These are phyloP conservation scores for Aplysia californica DNA, from an alignment of 1,140 invertebrate genomes.

Conservation along the genomic window DNA sequence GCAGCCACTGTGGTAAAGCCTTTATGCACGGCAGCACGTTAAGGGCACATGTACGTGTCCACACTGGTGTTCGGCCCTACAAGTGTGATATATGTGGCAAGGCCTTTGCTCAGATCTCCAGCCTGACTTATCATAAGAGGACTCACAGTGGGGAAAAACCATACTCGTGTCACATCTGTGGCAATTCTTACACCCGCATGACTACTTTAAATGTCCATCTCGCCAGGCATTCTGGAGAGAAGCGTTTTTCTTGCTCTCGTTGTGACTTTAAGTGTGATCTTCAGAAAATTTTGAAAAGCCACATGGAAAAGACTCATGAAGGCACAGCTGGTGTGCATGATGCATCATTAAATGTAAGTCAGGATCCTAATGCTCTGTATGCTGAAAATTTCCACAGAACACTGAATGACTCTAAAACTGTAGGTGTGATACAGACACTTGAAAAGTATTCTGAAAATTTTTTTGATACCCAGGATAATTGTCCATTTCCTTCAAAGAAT, in stretches of 20 bases:
- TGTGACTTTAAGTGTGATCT: constrained; percentile 23
- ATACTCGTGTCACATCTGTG: constrained; percentile 33
- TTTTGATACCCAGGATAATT: neutral
- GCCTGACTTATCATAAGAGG: constrained; percentile 27
- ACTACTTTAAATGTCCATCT: constrained; percentile 29
- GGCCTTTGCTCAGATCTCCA: constrained; percentile 20
- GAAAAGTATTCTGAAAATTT: neutral
- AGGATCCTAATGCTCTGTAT: neutral
- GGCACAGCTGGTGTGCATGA: neutral
- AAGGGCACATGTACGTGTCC: constrained; percentile 50
- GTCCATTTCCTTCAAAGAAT: too few relatives aligned
- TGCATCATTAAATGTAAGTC: neutral
- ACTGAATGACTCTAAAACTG: neutral
- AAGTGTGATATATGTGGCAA: constrained; percentile 23
- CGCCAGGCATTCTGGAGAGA: constrained; percentile 24
- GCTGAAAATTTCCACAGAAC: neutral
- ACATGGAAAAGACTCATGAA: neutral
- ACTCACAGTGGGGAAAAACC: constrained; percentile 32
- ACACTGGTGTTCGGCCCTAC: constrained; percentile 26
- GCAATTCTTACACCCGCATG: constrained; percentile 24
- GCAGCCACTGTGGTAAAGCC: constrained; percentile 41
- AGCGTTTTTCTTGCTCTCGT: constrained; percentile 7
- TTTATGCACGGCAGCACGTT: constrained; percentile 46
- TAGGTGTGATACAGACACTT: neutral
- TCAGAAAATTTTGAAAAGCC: constrained; percentile 1